These are phyloP conservation scores for Drosophila paulistorum DNA, from an alignment of 1,140 invertebrate genomes.

Conservation along the genomic window DNA sequence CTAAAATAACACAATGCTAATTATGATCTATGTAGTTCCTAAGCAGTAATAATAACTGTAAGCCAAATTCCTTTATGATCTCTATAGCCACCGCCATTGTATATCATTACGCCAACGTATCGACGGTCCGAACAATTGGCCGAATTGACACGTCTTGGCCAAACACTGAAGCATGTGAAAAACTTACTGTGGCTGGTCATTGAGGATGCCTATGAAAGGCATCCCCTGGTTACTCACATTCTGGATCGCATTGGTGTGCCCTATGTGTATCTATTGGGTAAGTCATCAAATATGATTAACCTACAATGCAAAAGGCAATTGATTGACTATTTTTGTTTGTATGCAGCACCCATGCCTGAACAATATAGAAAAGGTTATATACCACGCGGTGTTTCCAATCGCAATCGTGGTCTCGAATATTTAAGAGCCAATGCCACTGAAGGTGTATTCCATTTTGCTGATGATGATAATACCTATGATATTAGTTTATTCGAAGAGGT, in stretches of 20 bases:
- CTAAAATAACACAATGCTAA: no score
- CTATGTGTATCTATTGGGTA: constrained; percentile 90
- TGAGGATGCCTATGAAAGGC: constrained; percentile 90
- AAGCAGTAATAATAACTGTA: no score
- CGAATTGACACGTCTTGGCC: constrained; percentile 93
- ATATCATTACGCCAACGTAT: constrained; percentile 95
- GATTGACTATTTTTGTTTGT: constrained; percentile 13
- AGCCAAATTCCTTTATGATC: no score
- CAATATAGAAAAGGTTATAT: constrained; percentile 89
- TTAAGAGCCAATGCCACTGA: constrained; percentile 89
- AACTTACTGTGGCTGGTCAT: constrained; percentile 96
- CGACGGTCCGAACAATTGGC: constrained; percentile 94
- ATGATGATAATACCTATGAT: constrained; percentile 98
- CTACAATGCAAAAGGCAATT: constrained; percentile 18
- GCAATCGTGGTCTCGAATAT: constrained; percentile 94
- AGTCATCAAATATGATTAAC: constrained; percentile 20
- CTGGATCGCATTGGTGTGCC: constrained; percentile 87
- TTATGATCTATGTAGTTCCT: no score
- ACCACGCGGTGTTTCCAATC: constrained; percentile 96
- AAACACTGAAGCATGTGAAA: constrained; percentile 94
- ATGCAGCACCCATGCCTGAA: constrained; percentile 91
- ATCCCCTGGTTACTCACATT: constrained; percentile 87
- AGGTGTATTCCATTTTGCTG: constrained; percentile 97
- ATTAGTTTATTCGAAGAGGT: constrained; percentile 92
- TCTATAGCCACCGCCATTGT: constrained; percentile 84